Evolutionary conservation across 1,140 invertebrate species (phyloP), one percentile per base, ranked within the genome.

Genomic region (Pachyrhynchus sulphureomaculatus): DNA sequence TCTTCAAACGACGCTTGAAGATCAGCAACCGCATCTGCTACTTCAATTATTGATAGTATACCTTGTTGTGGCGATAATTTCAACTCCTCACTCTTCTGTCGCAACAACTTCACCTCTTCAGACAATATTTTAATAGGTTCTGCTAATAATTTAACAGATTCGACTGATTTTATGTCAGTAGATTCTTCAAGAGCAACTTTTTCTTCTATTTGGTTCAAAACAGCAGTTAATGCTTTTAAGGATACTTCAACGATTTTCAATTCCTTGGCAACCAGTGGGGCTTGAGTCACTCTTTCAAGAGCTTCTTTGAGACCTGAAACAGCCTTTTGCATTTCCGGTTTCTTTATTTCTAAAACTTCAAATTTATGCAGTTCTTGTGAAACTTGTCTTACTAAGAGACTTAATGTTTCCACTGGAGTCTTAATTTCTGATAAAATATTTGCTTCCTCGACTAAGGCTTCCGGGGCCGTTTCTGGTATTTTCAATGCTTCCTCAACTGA

Each of bases 41-140:
- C 15, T 39, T 61, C 36, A n/a, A 56, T 26, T 6, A 69, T 17
- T n/a, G 49, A 36, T 12, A 67, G 24, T 21, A 68, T 41, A 4
- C 62, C 68, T 52, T 64, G 58, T 33, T 64, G 55, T 10, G 47
- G 37, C 15, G 9, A 13, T 9, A 18, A 3, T 5, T 26, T 23
- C 1, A 18, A 8, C 8, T 29, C 33, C 26, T 64, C 17, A 5
- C 9, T 37, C 17, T 59, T 37, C 4, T 26, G 12, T 53, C 41
- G 44, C n/a, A 64, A 21, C 13, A 24, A n/a, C 41, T 37, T 52
- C 0, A 58, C 5, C 53, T 59, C 39, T 45, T 54, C 10, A 12
- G 9, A 18, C 21, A 58, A n/a, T 47, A 48, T 9, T 26, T 6
- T 2, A 29, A 29, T 29, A 10, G 53, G 53, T 13, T 45, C 20